These are phyloP conservation scores for Phymastichus coffea DNA, from an alignment of 1,140 invertebrate genomes.

Conservation along the genomic window DNA sequence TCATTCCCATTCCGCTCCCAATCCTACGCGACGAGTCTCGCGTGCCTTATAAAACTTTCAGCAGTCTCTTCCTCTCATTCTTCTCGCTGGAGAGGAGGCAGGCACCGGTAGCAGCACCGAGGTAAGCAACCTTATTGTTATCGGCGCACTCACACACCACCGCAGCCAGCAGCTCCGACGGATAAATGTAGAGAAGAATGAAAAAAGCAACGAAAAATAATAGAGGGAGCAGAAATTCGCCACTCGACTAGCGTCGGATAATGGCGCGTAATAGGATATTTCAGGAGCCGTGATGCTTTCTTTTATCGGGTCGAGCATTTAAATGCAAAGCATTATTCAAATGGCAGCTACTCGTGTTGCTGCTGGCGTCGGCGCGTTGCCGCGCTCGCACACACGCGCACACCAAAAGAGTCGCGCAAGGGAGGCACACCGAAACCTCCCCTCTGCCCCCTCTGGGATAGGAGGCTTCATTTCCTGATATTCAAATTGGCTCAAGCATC, in stretches of 20 bases:
- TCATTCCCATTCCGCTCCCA: constrained; percentile 13
- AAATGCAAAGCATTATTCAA: constrained; percentile 57
- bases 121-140: constrained; percentile 18
- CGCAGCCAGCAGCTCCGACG: neutral
- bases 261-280: constrained; percentile 52
- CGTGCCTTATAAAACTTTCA: constrained; percentile 26
- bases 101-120: neutral
- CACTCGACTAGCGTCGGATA: constrained; percentile 34
- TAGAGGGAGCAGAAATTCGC: neutral
- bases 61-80: neutral
- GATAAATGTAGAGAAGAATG: constrained; percentile 3
- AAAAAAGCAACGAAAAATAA: neutral
- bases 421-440: neutral
- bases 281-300: constrained; percentile 48
- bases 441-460: constrained; percentile 35
- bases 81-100: neutral
- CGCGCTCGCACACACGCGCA: too few species aligned
- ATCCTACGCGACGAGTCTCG: constrained; percentile 21
- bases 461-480: constrained; percentile 55
- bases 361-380: constrained; percentile 19
- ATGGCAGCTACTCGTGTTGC: constrained; percentile 32
- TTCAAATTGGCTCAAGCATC: constrained; percentile 55
- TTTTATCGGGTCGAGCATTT: constrained; percentile 51
- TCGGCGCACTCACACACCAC: neutral
- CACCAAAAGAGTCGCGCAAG: too few species aligned